Base-by-base conservation (phyloP, 2,797 vertebrate species). In the Anguilla marmorata region DNA sequence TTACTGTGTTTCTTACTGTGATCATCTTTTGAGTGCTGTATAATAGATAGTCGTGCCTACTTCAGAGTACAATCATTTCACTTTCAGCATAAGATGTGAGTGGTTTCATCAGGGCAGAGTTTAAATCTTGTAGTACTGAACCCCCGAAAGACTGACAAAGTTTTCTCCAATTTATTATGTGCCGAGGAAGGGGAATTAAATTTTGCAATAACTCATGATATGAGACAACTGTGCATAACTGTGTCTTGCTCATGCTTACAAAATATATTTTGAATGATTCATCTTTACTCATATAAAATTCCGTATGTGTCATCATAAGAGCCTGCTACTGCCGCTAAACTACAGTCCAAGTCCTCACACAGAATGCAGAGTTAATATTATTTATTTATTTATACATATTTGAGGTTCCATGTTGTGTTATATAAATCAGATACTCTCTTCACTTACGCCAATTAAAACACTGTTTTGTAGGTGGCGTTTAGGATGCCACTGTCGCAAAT, bases 131-230 rank as follows among this genome's bases (percentile, higher is more conserved):
- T 19, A 30, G 30, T 37, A 30, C 21, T 63, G 4, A 52, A 52
- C 41, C n/a, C 0, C 63, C 0, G 24, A 27, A 54, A 48, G 24
- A 52, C 87, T n/a, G 58, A 69, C 45, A 27, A 54, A 37, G 27
- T 24, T 24, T 41, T 85, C 27, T 58, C 33, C 66, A 33, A 69
- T 85, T 60, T 85, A 54, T 74, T 84, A 33, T 85, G 79, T 66
- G 48, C 50, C 54, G 85, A 85, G 82, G 87, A 11, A 69, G 58
- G 84, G 21, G 87, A 85, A 85, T 56, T 85, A 27, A 85, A 85
- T 85, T 86, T 86, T 86, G 54, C 37, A 54, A 27, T 9, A 56
- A 56, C 3, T 88, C 37, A 50, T 88, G 76, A 45, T 24, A 60
- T 85, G 21, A 30, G 83, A 80, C 54, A 83, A 50, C 24, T 24